Percentiles rank a stretch among this genome's conserved stretches.
Evolutionary conservation across 1,140 invertebrate genomes (phyloP).

Genomic region (Anastrepha obliqua): DNA sequence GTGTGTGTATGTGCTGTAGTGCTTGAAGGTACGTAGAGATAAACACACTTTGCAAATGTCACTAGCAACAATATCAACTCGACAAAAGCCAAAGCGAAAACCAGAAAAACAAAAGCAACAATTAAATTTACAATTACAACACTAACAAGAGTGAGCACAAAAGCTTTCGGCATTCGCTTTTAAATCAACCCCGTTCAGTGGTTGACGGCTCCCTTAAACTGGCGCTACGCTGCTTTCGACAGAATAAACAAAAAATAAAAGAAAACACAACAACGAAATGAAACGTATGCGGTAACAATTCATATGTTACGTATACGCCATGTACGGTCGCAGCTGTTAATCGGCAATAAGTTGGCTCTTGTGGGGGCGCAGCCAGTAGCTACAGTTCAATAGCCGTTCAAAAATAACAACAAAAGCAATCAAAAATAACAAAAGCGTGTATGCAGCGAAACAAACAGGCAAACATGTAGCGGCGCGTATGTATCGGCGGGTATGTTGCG

Average conservation of each 20-base stretch:
- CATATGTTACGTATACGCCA: slow-evolving; percentile 29
- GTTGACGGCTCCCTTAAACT: background rate
- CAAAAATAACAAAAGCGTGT: background rate
- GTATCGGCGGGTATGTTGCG: no score
- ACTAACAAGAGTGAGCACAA: background rate
- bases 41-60: background rate
- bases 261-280: background rate
- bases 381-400: slow-evolving; percentile 18
- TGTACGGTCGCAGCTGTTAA: background rate
- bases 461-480: no score
- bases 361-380: background rate
- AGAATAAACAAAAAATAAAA: background rate
- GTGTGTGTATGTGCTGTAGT: no score
- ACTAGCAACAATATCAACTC: slow-evolving; percentile 5
- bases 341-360: slow-evolving; percentile 12
- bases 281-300: background rate
- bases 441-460: background rate
- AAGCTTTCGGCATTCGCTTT: background rate
- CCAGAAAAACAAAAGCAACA: slow-evolving; percentile 8
- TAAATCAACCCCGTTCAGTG: background rate
- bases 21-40: no score
- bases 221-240: background rate
- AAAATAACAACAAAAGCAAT: background rate
- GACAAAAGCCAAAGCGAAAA: background rate
- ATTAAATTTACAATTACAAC: slow-evolving; percentile 40